Base-by-base conservation (phyloP, 2,113 vertebrate genomes). In the Zosterops hypoxanthus region DNA sequence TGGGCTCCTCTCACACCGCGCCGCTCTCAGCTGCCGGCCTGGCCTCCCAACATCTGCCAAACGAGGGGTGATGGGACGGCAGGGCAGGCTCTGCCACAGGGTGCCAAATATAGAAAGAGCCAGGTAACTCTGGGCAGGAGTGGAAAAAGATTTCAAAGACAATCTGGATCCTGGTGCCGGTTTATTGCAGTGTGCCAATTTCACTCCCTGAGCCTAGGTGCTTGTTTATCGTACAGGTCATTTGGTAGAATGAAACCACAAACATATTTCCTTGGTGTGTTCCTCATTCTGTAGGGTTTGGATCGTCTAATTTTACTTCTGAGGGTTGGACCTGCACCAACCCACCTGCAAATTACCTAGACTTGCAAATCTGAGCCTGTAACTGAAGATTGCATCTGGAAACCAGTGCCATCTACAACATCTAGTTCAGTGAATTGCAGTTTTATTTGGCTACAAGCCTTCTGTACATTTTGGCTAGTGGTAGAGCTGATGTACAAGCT, bases 371-470 rank as follows among this genome's bases (percentile, higher is more conserved):
- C 76, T 70, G 63, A 93, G 44, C 15, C 25, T 69, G 33, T 78
- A 88, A 75, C 70, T 49, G 26, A 52, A 88, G 82, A 50, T 1
- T 52, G 24, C 8, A 8, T 59, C 60, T 92, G 79, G 42, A 92
- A 83, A 49, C 15, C n/a, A 19, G 26, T 56, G 72, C 60, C 55
- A 64, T 23, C 41, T 68, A 88, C 68, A 82, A 69, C 76, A 75
- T 64, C 12, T 71, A 56, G 36, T 92, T 86, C 68, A 79, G 69
- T 9, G 36, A 86, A 83, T 39, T 78, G 68, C 31, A 33, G 64
- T 93, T 94, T 77, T 90, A 70, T 66, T 90, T 86, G 90, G 85
- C 63, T n/a, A 41, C 83, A 73, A 85, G 50, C n/a, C 33, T 49
- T 41, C 61, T 22, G 64, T 39, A 61, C 52, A 12, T 75, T 96